phyloP scores from a whole-genome alignment of 2,113 vertebrate genomes.

The Cisticola juncidis region DNA sequence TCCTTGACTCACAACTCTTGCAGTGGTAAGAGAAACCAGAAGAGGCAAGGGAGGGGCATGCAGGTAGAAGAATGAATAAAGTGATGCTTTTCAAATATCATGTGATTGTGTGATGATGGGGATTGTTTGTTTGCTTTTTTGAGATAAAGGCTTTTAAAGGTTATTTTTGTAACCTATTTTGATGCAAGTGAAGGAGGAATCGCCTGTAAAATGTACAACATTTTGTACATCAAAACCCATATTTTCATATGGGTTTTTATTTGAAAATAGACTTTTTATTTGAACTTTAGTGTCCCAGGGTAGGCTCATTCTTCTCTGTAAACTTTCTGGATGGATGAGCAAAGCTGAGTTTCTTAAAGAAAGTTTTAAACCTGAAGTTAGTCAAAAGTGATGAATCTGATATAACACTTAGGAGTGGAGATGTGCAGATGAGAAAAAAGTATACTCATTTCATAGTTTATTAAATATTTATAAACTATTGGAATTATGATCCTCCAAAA shows the following conservation, averaged over 20 bases:
- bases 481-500: neutral
- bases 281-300: neutral
- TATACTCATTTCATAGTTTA: neutral
- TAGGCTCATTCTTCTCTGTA: neutral
- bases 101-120: neutral
- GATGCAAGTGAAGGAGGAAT: neutral
- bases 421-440: neutral
- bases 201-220: neutral
- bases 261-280: neutral
- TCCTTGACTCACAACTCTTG: neutral
- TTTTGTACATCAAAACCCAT: neutral
- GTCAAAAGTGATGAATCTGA: neutral
- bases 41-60: neutral
- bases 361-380: neutral
- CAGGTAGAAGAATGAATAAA: constrained; percentile 4
- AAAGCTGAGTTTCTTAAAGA: neutral
- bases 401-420: neutral
- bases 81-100: neutral
- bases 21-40: neutral
- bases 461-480: neutral
- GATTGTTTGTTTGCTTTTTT: neutral
- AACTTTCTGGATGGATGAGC: neutral
- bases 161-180: too few species aligned
- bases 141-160: neutral
- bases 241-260: neutral